Percentiles rank a stretch among this genome's conserved stretches.
Conservation (phyloP, 2,797 vertebrate genomes). For the Melanotaenia pygmaea region DNA sequence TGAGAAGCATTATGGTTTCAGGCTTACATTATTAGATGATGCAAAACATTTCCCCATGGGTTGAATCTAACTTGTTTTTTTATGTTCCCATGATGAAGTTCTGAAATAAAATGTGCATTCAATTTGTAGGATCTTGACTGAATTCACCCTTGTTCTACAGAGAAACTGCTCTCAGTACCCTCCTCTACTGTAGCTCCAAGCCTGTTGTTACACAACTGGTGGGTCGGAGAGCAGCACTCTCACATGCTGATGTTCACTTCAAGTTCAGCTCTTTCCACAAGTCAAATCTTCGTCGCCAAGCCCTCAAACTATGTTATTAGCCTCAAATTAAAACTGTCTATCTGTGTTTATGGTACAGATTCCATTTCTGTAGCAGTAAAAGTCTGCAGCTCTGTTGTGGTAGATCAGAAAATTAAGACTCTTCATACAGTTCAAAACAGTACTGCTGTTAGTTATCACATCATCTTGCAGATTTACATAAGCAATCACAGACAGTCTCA, state of each 20-base stretch:
- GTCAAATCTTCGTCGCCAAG: constrained; percentile 56
- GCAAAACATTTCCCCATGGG: constrained; percentile 60
- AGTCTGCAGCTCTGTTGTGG: constrained; percentile 56
- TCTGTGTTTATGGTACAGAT: constrained; percentile 58
- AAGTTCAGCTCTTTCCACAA: constrained; percentile 68
- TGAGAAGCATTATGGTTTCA: constrained; percentile 62
- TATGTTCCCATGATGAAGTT: constrained; percentile 37
- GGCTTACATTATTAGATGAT: constrained; percentile 49
- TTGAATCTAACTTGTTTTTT: constrained; percentile 33
- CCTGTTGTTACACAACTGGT: constrained; percentile 63
- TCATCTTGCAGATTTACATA: neutral
- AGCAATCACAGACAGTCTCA: neutral
- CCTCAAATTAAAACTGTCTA: constrained; percentile 36
- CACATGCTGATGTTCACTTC: constrained; percentile 62
- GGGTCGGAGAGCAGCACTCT: constrained; percentile 59
- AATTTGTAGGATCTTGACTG: constrained; percentile 38
- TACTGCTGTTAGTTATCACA: neutral
- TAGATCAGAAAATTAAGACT: constrained; percentile 33
- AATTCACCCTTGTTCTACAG: constrained; percentile 59
- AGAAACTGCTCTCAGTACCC: constrained; percentile 32
- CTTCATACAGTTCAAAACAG: neutral
- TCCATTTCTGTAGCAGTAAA: constrained; percentile 47
- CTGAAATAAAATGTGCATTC: constrained; percentile 42
- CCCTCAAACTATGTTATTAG: constrained; percentile 60
- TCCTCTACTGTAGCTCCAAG: constrained; percentile 52